Evolutionary conservation across 2,113 vertebrate species (phyloP).

Genomic region (Peromyscus maniculatus): DNA sequence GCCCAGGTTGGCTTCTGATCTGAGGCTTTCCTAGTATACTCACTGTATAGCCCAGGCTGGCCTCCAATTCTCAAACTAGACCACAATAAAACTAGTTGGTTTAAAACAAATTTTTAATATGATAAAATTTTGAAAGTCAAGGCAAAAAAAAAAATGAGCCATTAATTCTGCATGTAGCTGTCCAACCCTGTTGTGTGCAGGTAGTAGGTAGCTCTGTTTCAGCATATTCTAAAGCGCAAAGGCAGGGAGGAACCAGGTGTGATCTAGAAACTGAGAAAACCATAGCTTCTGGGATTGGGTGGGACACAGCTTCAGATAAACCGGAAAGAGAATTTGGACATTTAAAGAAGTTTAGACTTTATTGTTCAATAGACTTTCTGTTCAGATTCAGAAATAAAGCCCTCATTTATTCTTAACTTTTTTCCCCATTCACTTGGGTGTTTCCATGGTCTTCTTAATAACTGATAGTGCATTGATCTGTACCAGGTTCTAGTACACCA

Average conservation of each 20-base stretch:
- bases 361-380: conserved; percentile 45
- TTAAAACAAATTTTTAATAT: conserved; percentile 50
- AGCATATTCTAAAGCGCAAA: not conserved
- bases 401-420: not conserved
- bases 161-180: not conserved
- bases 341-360: not conserved
- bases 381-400: conserved; percentile 11
- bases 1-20: not conserved
- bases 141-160: not conserved
- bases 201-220: not conserved
- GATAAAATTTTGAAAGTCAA: conserved; percentile 24
- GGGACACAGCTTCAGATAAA: not conserved
- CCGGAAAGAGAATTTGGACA: not conserved
- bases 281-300: not conserved
- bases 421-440: conserved; percentile 8
- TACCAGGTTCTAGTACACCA: not conserved
- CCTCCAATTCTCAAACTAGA: not conserved
- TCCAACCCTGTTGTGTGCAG: not conserved
- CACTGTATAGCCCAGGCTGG: not conserved
- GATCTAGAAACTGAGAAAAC: not conserved
- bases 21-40: not conserved
- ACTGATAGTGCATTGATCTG: not conserved
- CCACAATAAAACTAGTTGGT: not conserved
- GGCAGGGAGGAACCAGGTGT: not conserved
- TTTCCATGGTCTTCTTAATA: conserved; percentile 10